Evolutionary conservation across 2,888 invertebrate species (phyloP), one percentile per base, ranked within the genome.

Genomic region (Congeria kusceri): DNA sequence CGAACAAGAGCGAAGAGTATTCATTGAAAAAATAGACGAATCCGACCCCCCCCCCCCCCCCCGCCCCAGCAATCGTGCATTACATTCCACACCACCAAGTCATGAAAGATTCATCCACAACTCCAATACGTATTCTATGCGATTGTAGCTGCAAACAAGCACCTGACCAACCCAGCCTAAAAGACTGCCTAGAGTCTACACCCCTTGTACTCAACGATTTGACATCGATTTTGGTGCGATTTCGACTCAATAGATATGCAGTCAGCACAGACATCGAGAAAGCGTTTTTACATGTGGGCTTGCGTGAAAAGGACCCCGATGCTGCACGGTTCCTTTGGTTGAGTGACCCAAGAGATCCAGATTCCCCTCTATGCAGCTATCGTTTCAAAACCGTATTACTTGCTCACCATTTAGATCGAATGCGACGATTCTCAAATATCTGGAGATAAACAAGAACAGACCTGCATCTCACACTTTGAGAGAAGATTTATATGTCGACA

Each of bases 401-500:
- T 53, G 53, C 25, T 53, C 69, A 27, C 57, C 68, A 1, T 75
- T 75, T 32, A 62, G 68, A 4, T 27, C 67, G 15, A 44, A 28
- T 25, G 62, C 62, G 44, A 72, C 49, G 15, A 13, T 78, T 15
- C 59, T 74, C 20, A 73, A 73, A 62, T 61, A 64, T 53, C 64
- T 78, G 3, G 59, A 49, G 3, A 29, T 29, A 0, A 53, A 66
- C 56, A 53, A 47, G 23, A 18, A n/a, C 3, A 46, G 62, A 20
- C 20, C 39, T 29, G 58, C 39, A 15, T 23, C 71, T 23, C 18
- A 68, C 2, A 64, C 25, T 27, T 27, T 77, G 23, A 46, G 46
- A 64, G 23, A 66, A 25, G 67, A 58, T n/a, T 39, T 77, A 13
- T 77, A 77, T 46, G 64, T 77, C n/a, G 77, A 77, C 59, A 77